These are phyloP conservation scores for Leucoptera coffeella DNA, from an alignment of 2,888 invertebrate genomes.

Conservation along the genomic window DNA sequence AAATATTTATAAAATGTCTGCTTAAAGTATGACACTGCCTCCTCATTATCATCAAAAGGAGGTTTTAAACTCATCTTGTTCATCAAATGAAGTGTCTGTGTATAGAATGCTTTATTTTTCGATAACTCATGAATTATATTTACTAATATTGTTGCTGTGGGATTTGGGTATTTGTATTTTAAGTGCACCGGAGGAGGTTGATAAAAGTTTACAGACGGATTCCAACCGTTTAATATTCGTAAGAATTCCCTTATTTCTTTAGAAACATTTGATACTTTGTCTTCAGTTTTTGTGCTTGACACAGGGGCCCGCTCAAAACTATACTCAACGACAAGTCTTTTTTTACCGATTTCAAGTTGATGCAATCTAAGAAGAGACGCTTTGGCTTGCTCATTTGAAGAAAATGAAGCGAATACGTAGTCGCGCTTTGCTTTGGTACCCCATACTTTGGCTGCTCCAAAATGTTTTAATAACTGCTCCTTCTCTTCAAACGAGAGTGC, in stretches of 20 bases:
- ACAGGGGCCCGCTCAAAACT: constrained; percentile 48
- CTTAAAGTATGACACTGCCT: constrained; percentile 22
- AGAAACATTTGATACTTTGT: constrained; percentile 28
- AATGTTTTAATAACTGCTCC: constrained; percentile 65
- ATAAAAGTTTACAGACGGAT: constrained; percentile 56
- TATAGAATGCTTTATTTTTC: constrained; percentile 76
- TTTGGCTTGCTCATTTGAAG: constrained; percentile 56
- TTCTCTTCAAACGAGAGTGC: constrained; percentile 61
- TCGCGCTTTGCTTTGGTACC: constrained; percentile 54
- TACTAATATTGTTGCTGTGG: constrained; percentile 63
- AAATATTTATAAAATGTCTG: constrained; percentile 24
- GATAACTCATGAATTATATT: constrained; percentile 74
- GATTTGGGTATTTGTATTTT: constrained; percentile 75
- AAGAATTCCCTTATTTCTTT: constrained; percentile 49
- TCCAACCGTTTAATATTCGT: constrained; percentile 32
- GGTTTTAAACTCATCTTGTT: constrained; percentile 87
- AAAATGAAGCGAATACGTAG: constrained; percentile 63
- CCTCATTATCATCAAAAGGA: constrained; percentile 62
- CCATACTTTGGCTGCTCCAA: constrained; percentile 69
- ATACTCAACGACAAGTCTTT: constrained; percentile 66
- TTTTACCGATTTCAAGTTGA: constrained; percentile 65
- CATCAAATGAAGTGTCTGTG: constrained; percentile 84
- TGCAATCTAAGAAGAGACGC: constrained; percentile 63
- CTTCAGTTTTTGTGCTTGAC: constrained; percentile 16
- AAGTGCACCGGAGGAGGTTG: constrained; percentile 73